A percentile compares a stretch with the other conserved stretches of the same genome.
phyloP scores from a whole-genome alignment of 2,888 invertebrate genomes.

The Dysmachus trigonus region DNA sequence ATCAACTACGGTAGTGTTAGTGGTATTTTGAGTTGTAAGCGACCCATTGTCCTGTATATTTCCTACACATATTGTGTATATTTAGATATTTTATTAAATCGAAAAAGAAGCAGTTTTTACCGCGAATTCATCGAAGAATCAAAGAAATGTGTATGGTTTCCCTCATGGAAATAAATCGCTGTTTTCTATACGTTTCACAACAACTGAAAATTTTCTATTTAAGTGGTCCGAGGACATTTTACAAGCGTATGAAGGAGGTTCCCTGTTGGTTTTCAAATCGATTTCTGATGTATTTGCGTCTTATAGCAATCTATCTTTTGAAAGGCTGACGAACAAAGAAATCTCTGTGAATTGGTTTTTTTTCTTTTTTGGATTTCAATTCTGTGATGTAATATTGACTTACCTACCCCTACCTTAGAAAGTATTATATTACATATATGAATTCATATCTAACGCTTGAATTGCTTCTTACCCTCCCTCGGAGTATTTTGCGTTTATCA shows the following conservation, averaged over 20 bases:
- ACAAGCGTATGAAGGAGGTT: neutral
- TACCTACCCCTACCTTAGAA: neutral
- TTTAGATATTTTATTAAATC: neutral
- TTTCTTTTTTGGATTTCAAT: neutral
- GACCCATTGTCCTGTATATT: neutral
- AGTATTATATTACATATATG: too few species aligned
- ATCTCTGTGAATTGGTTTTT: neutral
- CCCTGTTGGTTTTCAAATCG: neutral
- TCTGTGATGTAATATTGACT: neutral
- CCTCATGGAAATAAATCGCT: neutral
- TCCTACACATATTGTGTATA: neutral
- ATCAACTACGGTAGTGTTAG: too few species aligned
- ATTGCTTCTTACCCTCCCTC: neutral
- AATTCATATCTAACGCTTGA: neutral
- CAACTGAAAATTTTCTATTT: neutral
- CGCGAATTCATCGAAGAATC: neutral
- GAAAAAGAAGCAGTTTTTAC: neutral
- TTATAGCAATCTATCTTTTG: neutral
- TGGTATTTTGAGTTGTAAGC: neutral
- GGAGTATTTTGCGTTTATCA: neutral
- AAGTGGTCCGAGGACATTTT: neutral
- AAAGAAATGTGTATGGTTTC: neutral
- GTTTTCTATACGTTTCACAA: neutral
- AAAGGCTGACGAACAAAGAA: neutral
- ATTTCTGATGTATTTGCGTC: neutral